Evolutionary conservation across 2,113 vertebrate species (phyloP).

Genomic region (Pterocles gutturalis): DNA sequence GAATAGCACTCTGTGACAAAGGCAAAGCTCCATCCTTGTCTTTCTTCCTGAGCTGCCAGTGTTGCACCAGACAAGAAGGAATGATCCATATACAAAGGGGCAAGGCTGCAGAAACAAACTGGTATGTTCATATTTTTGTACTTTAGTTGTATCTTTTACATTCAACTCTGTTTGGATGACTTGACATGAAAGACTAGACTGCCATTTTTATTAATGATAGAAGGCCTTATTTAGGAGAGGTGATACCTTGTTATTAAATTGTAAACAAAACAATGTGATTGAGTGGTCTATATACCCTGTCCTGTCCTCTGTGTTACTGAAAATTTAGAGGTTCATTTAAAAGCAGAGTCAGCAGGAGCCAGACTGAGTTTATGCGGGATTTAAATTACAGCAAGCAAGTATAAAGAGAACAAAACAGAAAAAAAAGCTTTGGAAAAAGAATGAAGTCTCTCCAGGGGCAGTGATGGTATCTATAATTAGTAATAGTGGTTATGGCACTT

Average conservation of each 20-base stretch:
- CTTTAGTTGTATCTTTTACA: neutral
- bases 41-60: neutral
- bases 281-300: neutral
- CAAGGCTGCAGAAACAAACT: neutral
- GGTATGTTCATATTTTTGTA: neutral
- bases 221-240: neutral
- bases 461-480: neutral
- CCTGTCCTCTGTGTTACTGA: neutral
- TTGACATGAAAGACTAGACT: neutral
- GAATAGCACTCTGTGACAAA: neutral
- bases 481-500: neutral
- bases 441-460: neutral
- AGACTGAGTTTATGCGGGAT: neutral
- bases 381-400: neutral
- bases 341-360: neutral
- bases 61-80: neutral
- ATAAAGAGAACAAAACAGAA: neutral
- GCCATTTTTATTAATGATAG: neutral
- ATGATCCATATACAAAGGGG: neutral
- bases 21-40: neutral
- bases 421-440: neutral
- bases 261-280: neutral
- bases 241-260: neutral
- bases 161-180: neutral
- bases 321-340: constrained; percentile 1